Base-by-base conservation (phyloP, 2,888 invertebrate species). In the Notodonta ziczac region DNA sequence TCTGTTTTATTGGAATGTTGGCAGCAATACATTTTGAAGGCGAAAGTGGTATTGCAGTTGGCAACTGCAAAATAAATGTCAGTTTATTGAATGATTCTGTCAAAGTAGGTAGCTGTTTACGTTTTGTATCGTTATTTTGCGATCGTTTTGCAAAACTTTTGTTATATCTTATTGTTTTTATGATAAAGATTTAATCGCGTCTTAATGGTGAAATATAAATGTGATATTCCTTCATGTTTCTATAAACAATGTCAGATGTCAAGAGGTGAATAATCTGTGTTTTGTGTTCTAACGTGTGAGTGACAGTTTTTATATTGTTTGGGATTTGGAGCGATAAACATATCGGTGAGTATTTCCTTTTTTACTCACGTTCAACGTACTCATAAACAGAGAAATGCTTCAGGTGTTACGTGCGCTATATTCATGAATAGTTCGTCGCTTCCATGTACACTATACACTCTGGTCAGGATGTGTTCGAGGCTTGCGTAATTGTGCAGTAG, bases 51-150 rank as follows among this genome's bases (percentile, higher is more conserved):
- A 85, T 79, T 75, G 77, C 77, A 81, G 85, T 89, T 91, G 91
- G 90, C 84, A 90, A 80, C 80, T 67, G 77, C 81, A 82, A 72
- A 68, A 61, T 65, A 71, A 75, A 69, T 76, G 76, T 77, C 77
- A 93, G 91, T 92, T 89, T 88, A 85, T 82, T 86, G 82, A 82
- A 87, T 85, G 87, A 84, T 88, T 82, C 90, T 93, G 93, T 93
- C 93, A 93, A 90, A 90, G 91, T 84, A 87, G 91, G 91, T 89
- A 88, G 91, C 88, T 93, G 93, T 93, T 93, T 93, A 92, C 87
- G 90, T 93, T 93, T 93, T 92, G 89, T 91, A 91, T 88, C 79
- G 86, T 86, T 92, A 89, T 90, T 91, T 93, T 91, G 89, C 91
- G 91, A 91, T 90, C 84, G 87, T 91, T 91, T 93, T 89, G 87